Percentiles rank a stretch among this genome's conserved stretches.
Conservation (phyloP, 2,888 invertebrate genomes). For the Lissonota sp. region DNA sequence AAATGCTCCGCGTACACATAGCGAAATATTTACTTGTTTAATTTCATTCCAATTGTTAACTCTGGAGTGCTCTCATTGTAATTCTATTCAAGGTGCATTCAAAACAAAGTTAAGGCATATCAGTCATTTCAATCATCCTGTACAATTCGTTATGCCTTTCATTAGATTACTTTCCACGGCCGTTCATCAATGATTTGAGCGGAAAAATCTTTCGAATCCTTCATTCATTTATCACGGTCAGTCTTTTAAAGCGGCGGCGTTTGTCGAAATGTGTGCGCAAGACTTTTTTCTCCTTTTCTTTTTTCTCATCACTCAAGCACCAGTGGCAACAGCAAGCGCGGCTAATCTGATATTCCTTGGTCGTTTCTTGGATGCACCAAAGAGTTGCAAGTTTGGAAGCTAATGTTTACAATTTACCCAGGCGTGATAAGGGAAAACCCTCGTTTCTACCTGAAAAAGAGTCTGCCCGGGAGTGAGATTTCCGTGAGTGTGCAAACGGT, state of each 20-base stretch:
- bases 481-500: slow-evolving; percentile 73
- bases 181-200: no score
- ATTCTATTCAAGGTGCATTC: no score
- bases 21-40: not conserved
- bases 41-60: not conserved
- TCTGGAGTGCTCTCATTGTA: no score
- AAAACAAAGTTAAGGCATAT: no score
- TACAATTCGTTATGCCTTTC: no score
- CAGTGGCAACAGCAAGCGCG: slow-evolving; percentile 2
- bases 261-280: not conserved
- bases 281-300: not conserved
- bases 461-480: not conserved
- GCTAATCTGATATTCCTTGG: slow-evolving; percentile 66
- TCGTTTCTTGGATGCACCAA: slow-evolving; percentile 63
- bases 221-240: not conserved
- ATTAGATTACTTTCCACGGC: no score
- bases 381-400: slow-evolving; percentile 77
- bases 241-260: not conserved
- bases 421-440: slow-evolving; percentile 69
- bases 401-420: slow-evolving; percentile 80
- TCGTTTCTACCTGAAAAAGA: not conserved
- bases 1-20: not conserved
- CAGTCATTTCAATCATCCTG: no score
- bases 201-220: not conserved
- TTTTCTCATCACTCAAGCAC: not conserved